phyloP scores from a whole-genome alignment of 2,888 invertebrate genomes.

The Aphodius sticticus region DNA sequence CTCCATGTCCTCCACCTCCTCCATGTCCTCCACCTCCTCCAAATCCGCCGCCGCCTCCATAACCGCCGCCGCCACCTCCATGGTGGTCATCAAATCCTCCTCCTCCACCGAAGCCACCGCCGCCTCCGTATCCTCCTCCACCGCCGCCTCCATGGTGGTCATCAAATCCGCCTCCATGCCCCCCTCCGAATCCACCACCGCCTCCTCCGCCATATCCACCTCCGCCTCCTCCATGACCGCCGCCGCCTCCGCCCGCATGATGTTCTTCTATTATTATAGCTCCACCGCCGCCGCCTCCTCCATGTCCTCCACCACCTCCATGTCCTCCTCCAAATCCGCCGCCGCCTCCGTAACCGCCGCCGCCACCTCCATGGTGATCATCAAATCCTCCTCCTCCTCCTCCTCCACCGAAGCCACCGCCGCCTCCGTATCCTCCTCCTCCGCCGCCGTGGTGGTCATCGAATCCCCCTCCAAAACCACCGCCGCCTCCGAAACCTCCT shows the following conservation, averaged over 20 bases:
- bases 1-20: slow-evolving; percentile 46
- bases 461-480: slow-evolving; percentile 32
- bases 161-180: slow-evolving; percentile 31
- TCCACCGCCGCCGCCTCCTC: slow-evolving; percentile 46
- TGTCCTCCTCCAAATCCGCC: slow-evolving; percentile 43
- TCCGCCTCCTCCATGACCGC: slow-evolving; percentile 52
- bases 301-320: slow-evolving; percentile 40
- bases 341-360: slow-evolving; percentile 45
- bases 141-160: slow-evolving; percentile 35
- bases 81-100: slow-evolving; percentile 21
- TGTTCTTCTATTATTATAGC: slow-evolving; percentile 31
- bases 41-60: slow-evolving; percentile 43
- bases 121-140: slow-evolving; percentile 33
- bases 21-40: slow-evolving; percentile 41
- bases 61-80: slow-evolving; percentile 35
- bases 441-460: slow-evolving; percentile 30
- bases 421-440: slow-evolving; percentile 29
- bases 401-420: slow-evolving; percentile 32
- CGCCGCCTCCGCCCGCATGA: slow-evolving; percentile 37
- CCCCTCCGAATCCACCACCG: slow-evolving; percentile 38
- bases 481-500: slow-evolving; percentile 36
- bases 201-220: slow-evolving; percentile 49
- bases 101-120: slow-evolving; percentile 31
- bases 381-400: slow-evolving; percentile 9
- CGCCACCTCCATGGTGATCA: slow-evolving; percentile 29